Evolutionary conservation across 2,113 vertebrate species (phyloP).

Genomic region (Spilogale gracilis): DNA sequence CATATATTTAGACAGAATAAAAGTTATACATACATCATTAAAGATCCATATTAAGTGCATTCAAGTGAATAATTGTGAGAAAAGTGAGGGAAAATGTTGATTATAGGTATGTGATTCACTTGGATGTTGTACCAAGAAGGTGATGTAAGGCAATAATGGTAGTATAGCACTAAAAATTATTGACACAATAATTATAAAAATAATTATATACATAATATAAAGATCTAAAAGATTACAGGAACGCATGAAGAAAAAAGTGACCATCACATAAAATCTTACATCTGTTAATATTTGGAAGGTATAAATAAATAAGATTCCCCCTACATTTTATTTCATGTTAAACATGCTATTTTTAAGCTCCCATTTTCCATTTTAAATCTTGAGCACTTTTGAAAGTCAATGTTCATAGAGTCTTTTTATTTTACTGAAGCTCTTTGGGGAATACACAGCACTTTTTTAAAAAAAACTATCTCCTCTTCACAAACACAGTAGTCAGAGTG

Average conservation of each 20-base stretch:
- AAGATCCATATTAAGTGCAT: neutral
- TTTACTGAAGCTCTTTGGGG: neutral
- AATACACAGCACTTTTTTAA: neutral
- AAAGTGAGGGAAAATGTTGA: neutral
- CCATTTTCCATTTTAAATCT: neutral
- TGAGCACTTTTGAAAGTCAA: neutral
- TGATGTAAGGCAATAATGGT: neutral
- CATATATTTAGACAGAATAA: neutral
- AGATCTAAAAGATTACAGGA: neutral
- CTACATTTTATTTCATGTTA: neutral
- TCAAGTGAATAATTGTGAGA: neutral
- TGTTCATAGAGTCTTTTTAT: neutral
- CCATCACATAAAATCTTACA: neutral
- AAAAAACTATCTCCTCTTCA: neutral
- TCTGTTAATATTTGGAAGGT: neutral
- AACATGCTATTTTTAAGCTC: neutral
- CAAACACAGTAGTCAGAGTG: neutral
- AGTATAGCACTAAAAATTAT: neutral
- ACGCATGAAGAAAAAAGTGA: neutral
- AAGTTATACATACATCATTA: neutral
- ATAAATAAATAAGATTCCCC: conserved; percentile 11
- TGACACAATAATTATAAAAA: neutral
- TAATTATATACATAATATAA: neutral
- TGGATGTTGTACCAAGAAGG: neutral
- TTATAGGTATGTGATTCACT: neutral